Percentiles rank a stretch among this genome's conserved stretches.
Evolutionary conservation across 1,140 invertebrate species (phyloP).

Genomic region (Archegozetes longisetosus): DNA sequence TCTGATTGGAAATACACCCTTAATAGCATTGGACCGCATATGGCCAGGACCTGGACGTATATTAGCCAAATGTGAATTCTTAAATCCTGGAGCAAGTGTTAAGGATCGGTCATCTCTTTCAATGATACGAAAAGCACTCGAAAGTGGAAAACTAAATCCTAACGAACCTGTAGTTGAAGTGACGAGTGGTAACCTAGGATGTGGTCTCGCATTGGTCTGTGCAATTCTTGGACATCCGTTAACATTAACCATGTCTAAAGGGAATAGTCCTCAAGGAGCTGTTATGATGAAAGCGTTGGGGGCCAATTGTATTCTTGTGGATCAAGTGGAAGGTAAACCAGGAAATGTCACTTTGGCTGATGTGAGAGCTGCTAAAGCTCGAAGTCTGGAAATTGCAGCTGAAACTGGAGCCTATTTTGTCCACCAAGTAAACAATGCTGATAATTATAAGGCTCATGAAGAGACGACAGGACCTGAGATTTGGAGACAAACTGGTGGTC

Average conservation of each 20-base stretch:
- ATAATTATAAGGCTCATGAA: conserved; percentile 30
- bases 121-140: conserved; percentile 13
- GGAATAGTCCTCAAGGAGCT: conserved; percentile 15
- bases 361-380: conserved; percentile 3
- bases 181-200: conserved; percentile 18
- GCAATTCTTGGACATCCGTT: conserved; percentile 10
- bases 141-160: conserved; percentile 5
- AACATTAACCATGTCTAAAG: conserved; percentile 16
- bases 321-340: conserved; percentile 15
- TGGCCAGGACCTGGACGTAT: conserved; percentile 17
- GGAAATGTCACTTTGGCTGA: conserved; percentile 16
- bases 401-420: conserved; percentile 10
- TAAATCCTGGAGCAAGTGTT: conserved; percentile 8
- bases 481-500: conserved; percentile 31
- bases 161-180: conserved; percentile 12
- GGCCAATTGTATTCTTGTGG: neutral
- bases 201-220: conserved; percentile 12
- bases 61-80: conserved; percentile 17
- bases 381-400: conserved; percentile 1
- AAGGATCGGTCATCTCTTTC: conserved; percentile 16
- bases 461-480: conserved; percentile 37
- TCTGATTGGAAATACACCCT: conserved; percentile 16
- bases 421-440: conserved; percentile 6
- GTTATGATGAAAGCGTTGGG: conserved; percentile 14
- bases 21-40: conserved; percentile 14